Conservation (phyloP, 2,113 vertebrate genomes). For the Ancistrus triradiatus region DNA sequence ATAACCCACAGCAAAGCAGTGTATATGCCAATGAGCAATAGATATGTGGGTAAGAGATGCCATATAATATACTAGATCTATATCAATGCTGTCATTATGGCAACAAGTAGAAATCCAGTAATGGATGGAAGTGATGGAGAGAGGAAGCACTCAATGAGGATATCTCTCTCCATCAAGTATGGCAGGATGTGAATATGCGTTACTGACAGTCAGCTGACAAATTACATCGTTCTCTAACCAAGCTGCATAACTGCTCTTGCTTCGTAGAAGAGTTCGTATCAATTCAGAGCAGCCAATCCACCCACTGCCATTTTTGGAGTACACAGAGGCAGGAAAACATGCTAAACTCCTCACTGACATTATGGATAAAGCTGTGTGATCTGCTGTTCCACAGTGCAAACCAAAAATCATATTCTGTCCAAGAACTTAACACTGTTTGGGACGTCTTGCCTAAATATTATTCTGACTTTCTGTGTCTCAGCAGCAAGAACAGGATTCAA, state of each 20-base stretch:
- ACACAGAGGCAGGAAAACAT: background rate
- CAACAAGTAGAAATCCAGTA: conserved; percentile 14
- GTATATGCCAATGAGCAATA: background rate
- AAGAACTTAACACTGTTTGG: too few relatives aligned
- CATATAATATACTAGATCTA: background rate
- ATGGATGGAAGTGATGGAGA: conserved; percentile 27
- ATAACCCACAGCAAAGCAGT: too few relatives aligned
- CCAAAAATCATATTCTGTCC: too few relatives aligned
- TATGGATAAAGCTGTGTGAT: too few relatives aligned
- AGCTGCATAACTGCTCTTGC: background rate
- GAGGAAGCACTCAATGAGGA: conserved; percentile 21
- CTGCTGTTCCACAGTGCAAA: too few relatives aligned
- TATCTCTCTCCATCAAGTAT: conserved; percentile 2
- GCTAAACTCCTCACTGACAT: background rate
- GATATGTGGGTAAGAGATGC: background rate
- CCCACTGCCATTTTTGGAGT: too few relatives aligned
- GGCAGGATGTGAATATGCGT: background rate
- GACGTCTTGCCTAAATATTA: too few relatives aligned
- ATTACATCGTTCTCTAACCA: background rate
- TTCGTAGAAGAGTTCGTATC: background rate
- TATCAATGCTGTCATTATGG: conserved; percentile 5
- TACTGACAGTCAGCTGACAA: too few relatives aligned
- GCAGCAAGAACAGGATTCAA: background rate
- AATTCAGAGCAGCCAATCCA: background rate
- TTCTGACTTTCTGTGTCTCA: background rate